phyloP scores from a whole-genome alignment of 2,888 invertebrate genomes.

The Augiades crinisus region DNA sequence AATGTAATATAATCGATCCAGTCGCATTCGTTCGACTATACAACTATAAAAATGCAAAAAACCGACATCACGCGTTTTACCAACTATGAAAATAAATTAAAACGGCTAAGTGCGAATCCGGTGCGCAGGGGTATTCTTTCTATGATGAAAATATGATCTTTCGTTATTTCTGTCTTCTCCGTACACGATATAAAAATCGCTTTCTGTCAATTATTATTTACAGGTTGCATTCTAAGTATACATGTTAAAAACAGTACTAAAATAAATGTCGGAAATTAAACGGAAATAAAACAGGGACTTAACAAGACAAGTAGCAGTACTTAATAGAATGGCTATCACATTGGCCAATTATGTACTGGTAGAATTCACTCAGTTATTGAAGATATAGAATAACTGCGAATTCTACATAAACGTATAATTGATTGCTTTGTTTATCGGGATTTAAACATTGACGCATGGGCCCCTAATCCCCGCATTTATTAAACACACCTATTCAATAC shows the following conservation, averaged over 20 bases:
- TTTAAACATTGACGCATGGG: neutral
- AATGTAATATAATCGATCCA: constrained; percentile 61
- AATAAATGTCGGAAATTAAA: too few species aligned
- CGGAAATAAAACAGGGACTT: too few species aligned
- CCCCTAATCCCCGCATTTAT: constrained; percentile 38
- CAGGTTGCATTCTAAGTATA: too few species aligned
- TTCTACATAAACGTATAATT: too few species aligned
- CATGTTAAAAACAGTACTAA: too few species aligned
- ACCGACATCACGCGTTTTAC: constrained; percentile 18
- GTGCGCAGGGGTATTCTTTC: constrained; percentile 28
- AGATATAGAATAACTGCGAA: too few species aligned
- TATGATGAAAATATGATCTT: constrained; percentile 11
- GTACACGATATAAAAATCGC: neutral
- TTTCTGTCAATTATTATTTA: too few species aligned
- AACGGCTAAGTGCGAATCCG: constrained; percentile 7
- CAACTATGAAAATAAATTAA: constrained; percentile 24
- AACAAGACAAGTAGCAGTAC: too few species aligned
- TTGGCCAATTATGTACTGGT: too few species aligned
- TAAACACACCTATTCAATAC: constrained; percentile 49
- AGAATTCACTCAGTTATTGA: too few species aligned
- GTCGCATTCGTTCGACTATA: constrained; percentile 45
- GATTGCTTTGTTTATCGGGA: neutral
- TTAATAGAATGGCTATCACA: too few species aligned
- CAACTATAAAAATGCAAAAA: constrained; percentile 18
- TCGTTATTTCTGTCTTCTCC: too few species aligned